Evolutionary conservation across 2,797 vertebrate species (phyloP).

Genomic region (Okamejei kenojei): DNA sequence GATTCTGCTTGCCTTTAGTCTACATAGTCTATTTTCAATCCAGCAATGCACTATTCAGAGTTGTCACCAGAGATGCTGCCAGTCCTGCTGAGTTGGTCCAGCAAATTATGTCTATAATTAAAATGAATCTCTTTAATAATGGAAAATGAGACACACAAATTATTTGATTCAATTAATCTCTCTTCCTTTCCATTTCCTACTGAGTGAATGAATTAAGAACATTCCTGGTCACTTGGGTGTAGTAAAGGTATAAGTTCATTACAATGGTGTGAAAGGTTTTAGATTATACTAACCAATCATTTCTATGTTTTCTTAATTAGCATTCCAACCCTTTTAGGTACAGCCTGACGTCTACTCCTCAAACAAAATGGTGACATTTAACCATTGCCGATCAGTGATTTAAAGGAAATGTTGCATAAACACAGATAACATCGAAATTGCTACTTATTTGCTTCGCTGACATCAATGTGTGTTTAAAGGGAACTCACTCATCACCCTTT

Average conservation of each 20-base stretch:
- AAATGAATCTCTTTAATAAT: neutral
- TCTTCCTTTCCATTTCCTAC: neutral
- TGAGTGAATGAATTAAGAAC: constrained; percentile 24
- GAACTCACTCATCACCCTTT: neutral
- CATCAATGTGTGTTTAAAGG: neutral
- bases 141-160: neutral
- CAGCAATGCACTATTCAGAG: neutral
- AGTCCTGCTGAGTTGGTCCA: too few relatives aligned
- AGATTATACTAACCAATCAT: neutral
- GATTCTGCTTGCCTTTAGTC: neutral
- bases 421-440: neutral
- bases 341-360: neutral
- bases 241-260: neutral
- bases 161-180: neutral
- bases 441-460: neutral
- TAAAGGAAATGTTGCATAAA: neutral
- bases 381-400: neutral
- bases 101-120: neutral
- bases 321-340: neutral
- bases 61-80: neutral
- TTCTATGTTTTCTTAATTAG: constrained; percentile 2
- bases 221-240: neutral
- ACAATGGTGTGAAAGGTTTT: neutral
- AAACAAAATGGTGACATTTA: neutral
- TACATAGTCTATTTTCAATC: neutral